phyloP scores from a whole-genome alignment of 2,888 invertebrate species.

The Drosophila colorata region DNA sequence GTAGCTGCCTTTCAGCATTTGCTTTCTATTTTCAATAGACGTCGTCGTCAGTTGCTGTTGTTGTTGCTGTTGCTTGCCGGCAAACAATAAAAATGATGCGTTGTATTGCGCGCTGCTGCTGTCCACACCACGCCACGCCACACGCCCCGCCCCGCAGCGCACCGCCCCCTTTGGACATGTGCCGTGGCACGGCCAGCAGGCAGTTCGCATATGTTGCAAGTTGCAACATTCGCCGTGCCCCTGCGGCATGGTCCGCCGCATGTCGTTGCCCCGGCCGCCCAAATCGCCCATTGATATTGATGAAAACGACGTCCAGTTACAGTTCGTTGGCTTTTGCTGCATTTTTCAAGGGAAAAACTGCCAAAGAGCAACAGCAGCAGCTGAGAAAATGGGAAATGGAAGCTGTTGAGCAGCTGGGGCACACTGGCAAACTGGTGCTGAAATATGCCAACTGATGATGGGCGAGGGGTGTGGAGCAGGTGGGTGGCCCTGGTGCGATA shows the following conservation, averaged over 20 bases:
- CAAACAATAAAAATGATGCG: slow-evolving; percentile 78
- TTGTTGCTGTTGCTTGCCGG: slow-evolving; percentile 51
- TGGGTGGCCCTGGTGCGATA: slow-evolving; percentile 48
- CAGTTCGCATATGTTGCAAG: slow-evolving; percentile 74
- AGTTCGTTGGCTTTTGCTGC: slow-evolving; percentile 75
- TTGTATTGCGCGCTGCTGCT: slow-evolving; percentile 74
- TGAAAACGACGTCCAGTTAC: slow-evolving; percentile 79
- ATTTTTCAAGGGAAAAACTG: slow-evolving; percentile 69
- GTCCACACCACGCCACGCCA: slow-evolving; percentile 57
- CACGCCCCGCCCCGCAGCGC: slow-evolving; percentile 2
- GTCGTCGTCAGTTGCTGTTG: slow-evolving; percentile 55
- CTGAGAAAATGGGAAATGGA: slow-evolving; percentile 37
- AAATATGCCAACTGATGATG: slow-evolving; percentile 38
- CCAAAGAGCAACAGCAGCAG: slow-evolving; percentile 52
- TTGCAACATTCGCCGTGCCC: slow-evolving; percentile 59
- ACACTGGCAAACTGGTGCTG: slow-evolving; percentile 34
- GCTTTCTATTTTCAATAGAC: slow-evolving; percentile 77
- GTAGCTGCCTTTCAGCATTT: slow-evolving; percentile 68
- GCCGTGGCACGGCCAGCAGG: slow-evolving; percentile 53
- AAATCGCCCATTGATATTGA: slow-evolving; percentile 75
- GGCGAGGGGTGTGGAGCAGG: slow-evolving; percentile 4
- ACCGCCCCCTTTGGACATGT: slow-evolving; percentile 31
- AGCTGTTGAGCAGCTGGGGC: not conserved
- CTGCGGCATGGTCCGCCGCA: slow-evolving; percentile 20
- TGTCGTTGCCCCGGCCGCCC: slow-evolving; percentile 47